Percentiles rank a stretch among this genome's conserved stretches.
Conservation (phyloP, 2,888 invertebrate species). For the Colostygia pectinataria region DNA sequence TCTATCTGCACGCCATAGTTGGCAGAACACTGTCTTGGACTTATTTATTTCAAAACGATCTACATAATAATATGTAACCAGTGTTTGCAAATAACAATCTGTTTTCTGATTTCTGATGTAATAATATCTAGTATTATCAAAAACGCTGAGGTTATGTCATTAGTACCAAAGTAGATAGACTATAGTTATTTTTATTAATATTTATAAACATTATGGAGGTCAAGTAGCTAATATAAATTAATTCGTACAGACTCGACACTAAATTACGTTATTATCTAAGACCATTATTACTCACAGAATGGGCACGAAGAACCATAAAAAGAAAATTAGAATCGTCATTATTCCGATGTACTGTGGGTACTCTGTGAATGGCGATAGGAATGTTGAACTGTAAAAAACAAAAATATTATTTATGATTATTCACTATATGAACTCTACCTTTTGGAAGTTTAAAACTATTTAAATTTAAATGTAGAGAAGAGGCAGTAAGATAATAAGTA, state of each 20-base stretch:
- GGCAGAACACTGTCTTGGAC: too few species aligned
- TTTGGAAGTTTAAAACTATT: too few species aligned
- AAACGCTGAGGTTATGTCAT: not conserved
- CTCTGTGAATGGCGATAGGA: constrained; percentile 83
- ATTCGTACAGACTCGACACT: constrained; percentile 7
- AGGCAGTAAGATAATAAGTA: too few species aligned
- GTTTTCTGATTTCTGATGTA: too few species aligned
- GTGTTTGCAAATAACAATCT: too few species aligned
- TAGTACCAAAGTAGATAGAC: not conserved
- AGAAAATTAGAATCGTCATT: constrained; percentile 84
- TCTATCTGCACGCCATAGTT: too few species aligned
- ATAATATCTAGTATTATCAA: not conserved
- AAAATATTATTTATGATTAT: not conserved
- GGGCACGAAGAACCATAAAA: constrained; percentile 85
- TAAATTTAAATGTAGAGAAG: too few species aligned
- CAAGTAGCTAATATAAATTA: constrained; percentile 20
- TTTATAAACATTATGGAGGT: constrained; percentile 14
- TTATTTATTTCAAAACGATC: too few species aligned
- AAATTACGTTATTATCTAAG: constrained; percentile 17
- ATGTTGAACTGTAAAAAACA: constrained; percentile 70
- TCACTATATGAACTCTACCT: not conserved
- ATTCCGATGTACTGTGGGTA: constrained; percentile 86
- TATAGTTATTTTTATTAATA: constrained; percentile 6
- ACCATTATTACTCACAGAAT: constrained; percentile 80
- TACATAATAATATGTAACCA: too few species aligned